These are phyloP conservation scores for Sebastolobus altivelis DNA, from an alignment of 2,797 vertebrate genomes.

Conservation along the genomic window DNA sequence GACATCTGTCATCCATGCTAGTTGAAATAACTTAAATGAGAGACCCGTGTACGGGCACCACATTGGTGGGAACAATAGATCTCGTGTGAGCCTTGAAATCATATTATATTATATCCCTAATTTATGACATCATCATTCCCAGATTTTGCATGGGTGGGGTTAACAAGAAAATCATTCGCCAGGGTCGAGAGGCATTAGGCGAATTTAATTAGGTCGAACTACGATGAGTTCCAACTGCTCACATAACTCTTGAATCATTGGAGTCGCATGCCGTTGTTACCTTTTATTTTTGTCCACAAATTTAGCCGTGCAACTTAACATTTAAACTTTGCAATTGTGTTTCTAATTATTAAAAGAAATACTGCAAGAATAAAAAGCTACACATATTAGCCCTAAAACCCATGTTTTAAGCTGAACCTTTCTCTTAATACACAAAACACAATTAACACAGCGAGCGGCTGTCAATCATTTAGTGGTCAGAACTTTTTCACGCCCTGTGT, in stretches of 20 bases:
- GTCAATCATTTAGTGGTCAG: constrained; percentile 60
- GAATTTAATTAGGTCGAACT: constrained; percentile 20
- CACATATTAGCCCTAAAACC: background rate
- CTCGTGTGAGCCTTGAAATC: background rate
- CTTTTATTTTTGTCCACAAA: background rate
- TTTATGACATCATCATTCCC: constrained; percentile 20
- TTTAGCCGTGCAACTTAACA: background rate
- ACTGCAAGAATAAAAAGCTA: background rate
- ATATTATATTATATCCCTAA: background rate
- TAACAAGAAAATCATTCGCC: constrained; percentile 10
- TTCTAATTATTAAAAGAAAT: constrained; percentile 1
- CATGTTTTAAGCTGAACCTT: constrained; percentile 1
- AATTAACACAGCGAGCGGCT: constrained; percentile 60
- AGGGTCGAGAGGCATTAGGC: background rate
- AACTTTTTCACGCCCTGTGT: constrained; percentile 56
- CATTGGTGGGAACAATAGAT: background rate
- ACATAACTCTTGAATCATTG: background rate
- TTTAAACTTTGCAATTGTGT: constrained; percentile 6
- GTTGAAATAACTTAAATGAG: background rate
- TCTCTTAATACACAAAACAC: constrained; percentile 34
- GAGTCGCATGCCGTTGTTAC: background rate
- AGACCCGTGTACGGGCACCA: background rate
- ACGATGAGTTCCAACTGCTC: background rate
- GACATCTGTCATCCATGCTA: background rate
- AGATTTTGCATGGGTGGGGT: constrained; percentile 27